Conservation (phyloP, 2,888 invertebrate genomes). For the Noctua pronuba region DNA sequence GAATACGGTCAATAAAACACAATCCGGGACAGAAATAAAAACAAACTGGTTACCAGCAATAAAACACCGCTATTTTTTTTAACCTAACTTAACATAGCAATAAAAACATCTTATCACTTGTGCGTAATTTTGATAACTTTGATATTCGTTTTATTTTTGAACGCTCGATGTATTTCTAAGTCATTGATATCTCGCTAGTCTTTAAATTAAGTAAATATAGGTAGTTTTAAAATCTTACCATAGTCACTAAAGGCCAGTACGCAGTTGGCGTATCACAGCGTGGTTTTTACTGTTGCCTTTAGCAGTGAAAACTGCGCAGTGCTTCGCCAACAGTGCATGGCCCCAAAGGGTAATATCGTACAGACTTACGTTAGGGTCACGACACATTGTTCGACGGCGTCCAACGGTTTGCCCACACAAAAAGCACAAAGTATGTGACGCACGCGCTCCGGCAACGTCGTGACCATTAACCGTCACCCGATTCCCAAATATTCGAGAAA, state of each 20-base stretch:
- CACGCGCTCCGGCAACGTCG: background rate
- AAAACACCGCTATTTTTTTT: background rate
- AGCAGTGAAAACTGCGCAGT: no score
- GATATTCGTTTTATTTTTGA: constrained; percentile 7
- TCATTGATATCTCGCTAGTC: background rate
- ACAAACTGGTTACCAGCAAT: background rate
- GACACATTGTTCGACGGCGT: background rate
- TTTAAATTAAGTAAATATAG: constrained; percentile 1
- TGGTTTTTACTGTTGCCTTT: background rate
- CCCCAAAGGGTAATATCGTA: background rate
- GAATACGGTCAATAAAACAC: background rate
- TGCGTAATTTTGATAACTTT: constrained; percentile 27
- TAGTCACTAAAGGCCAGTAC: background rate
- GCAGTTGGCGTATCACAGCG: background rate
- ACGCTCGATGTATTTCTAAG: constrained; percentile 14
- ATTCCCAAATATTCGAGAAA: background rate
- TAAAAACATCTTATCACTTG: constrained; percentile 1
- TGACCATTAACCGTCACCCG: background rate
- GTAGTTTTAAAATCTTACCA: background rate
- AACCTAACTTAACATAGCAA: background rate
- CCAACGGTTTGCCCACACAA: background rate
- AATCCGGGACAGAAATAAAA: background rate
- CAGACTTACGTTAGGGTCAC: background rate
- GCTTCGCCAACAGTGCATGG: background rate
- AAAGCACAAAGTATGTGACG: background rate